These are phyloP conservation scores for Callithrix jacchus DNA, from an alignment of 2,113 vertebrate species.

Conservation along the genomic window DNA sequence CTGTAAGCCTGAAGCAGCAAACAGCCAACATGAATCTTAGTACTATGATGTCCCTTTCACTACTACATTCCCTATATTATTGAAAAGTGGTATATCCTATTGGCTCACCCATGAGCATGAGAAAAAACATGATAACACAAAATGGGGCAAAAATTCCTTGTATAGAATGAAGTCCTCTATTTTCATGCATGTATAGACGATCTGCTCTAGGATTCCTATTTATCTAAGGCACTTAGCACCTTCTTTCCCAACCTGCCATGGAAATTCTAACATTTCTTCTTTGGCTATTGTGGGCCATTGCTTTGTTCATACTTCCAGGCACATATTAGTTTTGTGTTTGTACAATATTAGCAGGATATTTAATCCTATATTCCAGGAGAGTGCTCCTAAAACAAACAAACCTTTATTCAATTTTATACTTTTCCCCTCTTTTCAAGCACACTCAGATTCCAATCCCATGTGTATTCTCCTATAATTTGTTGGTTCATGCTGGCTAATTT, in stretches of 20 bases:
- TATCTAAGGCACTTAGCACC: neutral
- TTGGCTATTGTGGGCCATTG: neutral
- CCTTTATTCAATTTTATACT: neutral
- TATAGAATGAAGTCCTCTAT: fast-evolving
- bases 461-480: neutral
- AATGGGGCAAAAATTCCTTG: neutral
- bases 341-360: neutral
- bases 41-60: neutral
- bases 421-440: neutral
- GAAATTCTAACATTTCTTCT: neutral
- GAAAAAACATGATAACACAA: neutral
- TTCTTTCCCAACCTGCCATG: neutral
- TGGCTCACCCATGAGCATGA: neutral
- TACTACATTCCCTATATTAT: neutral
- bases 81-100: neutral
- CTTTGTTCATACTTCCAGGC: neutral
- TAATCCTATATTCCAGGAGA: neutral
- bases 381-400: neutral
- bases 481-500: neutral
- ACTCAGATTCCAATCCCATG: neutral
- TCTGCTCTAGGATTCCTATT: neutral
- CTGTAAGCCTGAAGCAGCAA: neutral
- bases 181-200: neutral
- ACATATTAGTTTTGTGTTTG: neutral
- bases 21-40: neutral